Conservation (phyloP, 2,888 invertebrate species). For the Thyatira batis region DNA sequence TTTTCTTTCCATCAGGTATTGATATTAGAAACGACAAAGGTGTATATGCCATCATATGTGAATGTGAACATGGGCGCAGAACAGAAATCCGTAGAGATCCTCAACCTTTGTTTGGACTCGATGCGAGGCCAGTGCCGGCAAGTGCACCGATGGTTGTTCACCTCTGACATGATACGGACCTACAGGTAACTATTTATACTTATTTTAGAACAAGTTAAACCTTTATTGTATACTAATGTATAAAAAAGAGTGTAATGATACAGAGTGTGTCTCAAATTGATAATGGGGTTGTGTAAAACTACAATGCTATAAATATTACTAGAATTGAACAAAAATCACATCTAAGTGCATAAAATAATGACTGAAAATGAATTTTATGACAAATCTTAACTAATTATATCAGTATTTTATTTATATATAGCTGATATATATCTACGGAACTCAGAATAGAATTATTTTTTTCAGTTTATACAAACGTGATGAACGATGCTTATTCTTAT, state of each 20-base stretch:
- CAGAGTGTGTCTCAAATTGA: no score
- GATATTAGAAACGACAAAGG: slow-evolving; percentile 95
- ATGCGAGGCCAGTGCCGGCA: slow-evolving; percentile 90
- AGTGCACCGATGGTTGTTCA: slow-evolving; percentile 97
- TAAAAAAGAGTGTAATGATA: no score
- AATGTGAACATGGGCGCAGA: slow-evolving; percentile 97
- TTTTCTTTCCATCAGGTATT: slow-evolving; percentile 81
- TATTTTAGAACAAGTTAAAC: not conserved
- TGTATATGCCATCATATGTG: slow-evolving; percentile 96
- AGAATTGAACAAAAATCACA: no score
- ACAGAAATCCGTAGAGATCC: slow-evolving; percentile 94
- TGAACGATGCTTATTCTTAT: slow-evolving; percentile 96
- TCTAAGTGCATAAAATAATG: no score
- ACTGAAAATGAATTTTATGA: no score
- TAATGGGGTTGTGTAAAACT: no score
- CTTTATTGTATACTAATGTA: not conserved
- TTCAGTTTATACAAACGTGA: slow-evolving; percentile 96
- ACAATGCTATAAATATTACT: no score
- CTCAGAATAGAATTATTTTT: no score
- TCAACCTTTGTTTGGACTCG: slow-evolving; percentile 91
- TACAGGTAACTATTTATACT: slow-evolving; percentile 82
- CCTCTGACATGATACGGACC: slow-evolving; percentile 93
- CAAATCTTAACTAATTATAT: no score
- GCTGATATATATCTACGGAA: no score
- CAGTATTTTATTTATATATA: no score